Conservation (phyloP, 92 coral and sea anemone species). For the Umimayanthus chanpuru region DNA sequence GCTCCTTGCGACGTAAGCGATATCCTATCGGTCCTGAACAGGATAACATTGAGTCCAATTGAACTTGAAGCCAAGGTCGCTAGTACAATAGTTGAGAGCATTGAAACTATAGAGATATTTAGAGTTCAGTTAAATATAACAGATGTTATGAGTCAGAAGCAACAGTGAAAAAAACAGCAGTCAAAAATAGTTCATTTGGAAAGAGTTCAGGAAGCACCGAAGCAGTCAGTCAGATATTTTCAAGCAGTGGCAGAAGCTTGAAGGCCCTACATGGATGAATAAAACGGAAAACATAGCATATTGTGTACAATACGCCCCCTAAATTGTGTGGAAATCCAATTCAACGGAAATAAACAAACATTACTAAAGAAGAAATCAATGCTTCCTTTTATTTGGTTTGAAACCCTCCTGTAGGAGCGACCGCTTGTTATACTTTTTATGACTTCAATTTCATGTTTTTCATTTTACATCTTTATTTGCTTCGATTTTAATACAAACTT, state of each 20-base stretch:
- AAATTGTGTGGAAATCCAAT: background rate
- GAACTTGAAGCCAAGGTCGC: slow-evolving; percentile 19
- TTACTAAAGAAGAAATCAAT: background rate
- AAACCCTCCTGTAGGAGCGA: slow-evolving; percentile 1
- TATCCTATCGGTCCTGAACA: too few relatives aligned
- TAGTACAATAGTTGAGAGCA: background rate
- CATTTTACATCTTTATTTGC: background rate
- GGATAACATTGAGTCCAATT: background rate
- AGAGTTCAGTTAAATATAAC: too few relatives aligned
- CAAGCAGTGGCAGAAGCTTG: slow-evolving; percentile 10
- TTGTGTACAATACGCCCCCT: too few relatives aligned
- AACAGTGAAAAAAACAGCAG: slow-evolving; percentile 20
- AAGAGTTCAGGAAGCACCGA: background rate
- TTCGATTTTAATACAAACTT: background rate
- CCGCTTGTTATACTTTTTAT: slow-evolving; percentile 1
- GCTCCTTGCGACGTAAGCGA: too few relatives aligned
- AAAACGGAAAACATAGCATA: background rate
- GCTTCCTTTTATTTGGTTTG: background rate
- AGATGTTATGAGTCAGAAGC: background rate
- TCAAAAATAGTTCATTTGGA: background rate
- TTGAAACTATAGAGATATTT: background rate
- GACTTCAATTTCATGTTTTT: background rate
- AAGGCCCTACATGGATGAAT: background rate
- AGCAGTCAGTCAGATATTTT: background rate
- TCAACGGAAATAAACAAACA: background rate